Evolutionary conservation across 2,113 vertebrate species (phyloP), one percentile per base, ranked within the genome.

Genomic region (Panthera leo): DNA sequence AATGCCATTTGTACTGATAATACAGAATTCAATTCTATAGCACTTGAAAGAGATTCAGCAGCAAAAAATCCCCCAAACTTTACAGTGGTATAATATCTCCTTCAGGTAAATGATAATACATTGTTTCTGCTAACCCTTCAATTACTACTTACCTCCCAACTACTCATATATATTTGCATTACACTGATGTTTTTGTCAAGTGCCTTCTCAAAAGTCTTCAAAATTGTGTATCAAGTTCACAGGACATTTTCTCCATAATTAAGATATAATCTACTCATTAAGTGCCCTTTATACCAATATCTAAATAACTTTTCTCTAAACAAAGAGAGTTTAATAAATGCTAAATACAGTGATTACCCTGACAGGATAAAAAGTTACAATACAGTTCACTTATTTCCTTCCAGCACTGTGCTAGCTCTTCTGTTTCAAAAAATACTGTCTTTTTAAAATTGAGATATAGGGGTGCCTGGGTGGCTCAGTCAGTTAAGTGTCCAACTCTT

Each of bases 281-380:
- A 87, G 23, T 53, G 34, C 6, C 55, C 39, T 87, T 91, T 88
- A 93, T 8, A 91, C 7, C 16, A 83, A 29, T 78, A 86, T 80
- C 58, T 97, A 97, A 97, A 6, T 70, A 55, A 95, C 76, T 87
- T 58, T 45, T 89, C 39, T 95, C 67, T 5, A 70, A 70, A 78
- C 27, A 80, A 53, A 29, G 25, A 48, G 18, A 63, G 19, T 55
- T 71, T 94, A 94, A 70, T 39, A 92, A 92, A 71, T 45, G 15
- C n/a, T 76, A 78, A 92, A 78, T 71, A 65, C 4, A 89, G 36
- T 89, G 68, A 89, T 73, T 79, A 85, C 12, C 31, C 19, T 70
- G 70, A 78, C 12, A 67, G 63, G 51, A 76, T 36, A 91, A 94
- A 29, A 96, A 48, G 12, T 55, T 95, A 86, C 5, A 90, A 88